Base-by-base conservation (phyloP, 2,888 invertebrate genomes). In the Microchrysa polita region DNA sequence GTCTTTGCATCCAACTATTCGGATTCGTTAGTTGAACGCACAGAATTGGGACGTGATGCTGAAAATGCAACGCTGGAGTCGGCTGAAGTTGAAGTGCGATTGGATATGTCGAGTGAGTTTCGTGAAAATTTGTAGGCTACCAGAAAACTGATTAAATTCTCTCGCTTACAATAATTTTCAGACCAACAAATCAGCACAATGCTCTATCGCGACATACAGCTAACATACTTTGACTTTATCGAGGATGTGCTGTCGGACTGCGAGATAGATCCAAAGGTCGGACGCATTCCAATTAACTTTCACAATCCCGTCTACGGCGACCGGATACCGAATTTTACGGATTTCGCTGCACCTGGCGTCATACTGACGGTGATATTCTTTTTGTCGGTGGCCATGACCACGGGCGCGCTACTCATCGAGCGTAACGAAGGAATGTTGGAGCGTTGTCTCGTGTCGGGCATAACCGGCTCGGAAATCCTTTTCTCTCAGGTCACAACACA, bases 291-390 rank as follows among this genome's bases (percentile, higher is more conserved):
- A 0, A 77, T 85, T 59, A 83, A 93, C 88, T 92, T 92, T 82
- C 86, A 91, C 77, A 81, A 86, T 0, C 94, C 95, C 0, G 85
- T 95, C 60, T 95, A 93, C 79, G 95, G 95, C 1, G 87, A 90
- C 71, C 82, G 84, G 34, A 86, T 90, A 72, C 94, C 96, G 0
- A 93, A 93, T 81, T 96, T 97, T 81, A 96, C 96, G 0, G 95
- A 97, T 82, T 97, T 97, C 81, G 96, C 96, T 74, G 96, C 96
- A 1, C 97, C 97, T 1, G 97, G 97, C 76, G 90, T 97, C 63
- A 93, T 96, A 78, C 84, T 97, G 67, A 94, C 94, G 53, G 95
- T 97, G 57, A 93, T 96, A 57, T 97, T 96, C 87, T 96, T 97
- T 87, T 88, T 97, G 84, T 94, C 97, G 1, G 95, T 96, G 2